These are phyloP conservation scores for Leptinotarsa rubiginosa DNA, from an alignment of 2,888 invertebrate genomes.

Conservation along the genomic window DNA sequence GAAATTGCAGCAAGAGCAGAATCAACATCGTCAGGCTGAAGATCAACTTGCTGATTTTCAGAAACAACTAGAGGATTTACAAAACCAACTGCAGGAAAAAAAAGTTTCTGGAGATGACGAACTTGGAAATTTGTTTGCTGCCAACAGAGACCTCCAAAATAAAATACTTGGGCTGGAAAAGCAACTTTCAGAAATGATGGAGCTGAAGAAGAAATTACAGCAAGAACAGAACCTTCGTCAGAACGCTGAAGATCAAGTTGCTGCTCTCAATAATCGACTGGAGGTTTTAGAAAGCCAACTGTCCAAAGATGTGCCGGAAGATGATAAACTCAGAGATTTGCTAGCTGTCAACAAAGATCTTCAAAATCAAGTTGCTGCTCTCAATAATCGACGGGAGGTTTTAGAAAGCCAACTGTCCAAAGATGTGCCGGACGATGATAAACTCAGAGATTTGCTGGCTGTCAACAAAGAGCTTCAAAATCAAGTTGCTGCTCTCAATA, in stretches of 20 bases:
- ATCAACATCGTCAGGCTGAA: conserved; percentile 13
- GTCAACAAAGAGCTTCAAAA: conserved; percentile 31
- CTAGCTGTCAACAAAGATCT: conserved; percentile 28
- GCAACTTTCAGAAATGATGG: conserved; percentile 8
- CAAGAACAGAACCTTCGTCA: conserved; percentile 30
- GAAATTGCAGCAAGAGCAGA: conserved; percentile 28
- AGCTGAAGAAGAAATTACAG: conserved; percentile 17
- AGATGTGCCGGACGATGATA: conserved; percentile 24
- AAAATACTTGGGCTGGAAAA: conserved; percentile 35
- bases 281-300: conserved; percentile 29
- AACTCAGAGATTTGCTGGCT: conserved; percentile 21
- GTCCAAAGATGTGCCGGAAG: conserved; percentile 24
- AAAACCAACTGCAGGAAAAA: conserved; percentile 23
- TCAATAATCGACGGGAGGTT: conserved; percentile 28
- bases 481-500: conserved; percentile 12
- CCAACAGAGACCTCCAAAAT: conserved; percentile 34
- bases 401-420: conserved; percentile 30
- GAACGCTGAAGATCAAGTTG: conserved; percentile 13
- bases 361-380: conserved; percentile 21
- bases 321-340: conserved; percentile 25
- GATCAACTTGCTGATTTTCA: conserved; percentile 14
- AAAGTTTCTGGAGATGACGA: conserved; percentile 22
- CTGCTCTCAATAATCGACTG: conserved; percentile 25
- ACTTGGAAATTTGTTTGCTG: conserved; percentile 16
- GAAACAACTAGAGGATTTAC: conserved; percentile 33